Percentiles rank a stretch among this genome's conserved stretches.
These are phyloP conservation scores for Elysia crispata DNA, from an alignment of 2,888 invertebrate species.

Conservation along the genomic window DNA sequence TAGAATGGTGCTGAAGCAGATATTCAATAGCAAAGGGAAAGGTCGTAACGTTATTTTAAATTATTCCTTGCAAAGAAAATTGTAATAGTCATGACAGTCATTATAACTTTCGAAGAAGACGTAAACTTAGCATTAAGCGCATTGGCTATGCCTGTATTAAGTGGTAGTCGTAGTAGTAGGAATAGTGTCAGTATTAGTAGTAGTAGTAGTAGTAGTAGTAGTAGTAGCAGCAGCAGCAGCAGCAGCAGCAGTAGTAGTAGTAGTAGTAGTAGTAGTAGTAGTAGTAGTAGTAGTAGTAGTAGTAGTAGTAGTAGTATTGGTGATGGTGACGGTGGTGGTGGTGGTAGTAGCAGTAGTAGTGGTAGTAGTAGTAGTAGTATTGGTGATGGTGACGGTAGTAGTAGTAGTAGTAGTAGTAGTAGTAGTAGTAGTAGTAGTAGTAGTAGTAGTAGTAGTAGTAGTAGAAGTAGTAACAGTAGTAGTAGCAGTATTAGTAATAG, in stretches of 20 bases:
- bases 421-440: conserved; percentile 25
- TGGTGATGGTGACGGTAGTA: background rate
- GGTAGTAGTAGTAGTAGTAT: background rate
- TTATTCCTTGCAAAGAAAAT: too few species aligned
- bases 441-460: background rate
- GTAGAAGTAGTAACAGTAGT: background rate
- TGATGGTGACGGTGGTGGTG: conserved; percentile 26
- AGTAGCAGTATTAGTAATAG: background rate
- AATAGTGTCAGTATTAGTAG: background rate
- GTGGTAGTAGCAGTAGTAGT: background rate
- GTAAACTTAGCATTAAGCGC: too few species aligned
- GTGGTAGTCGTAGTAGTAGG: too few species aligned
- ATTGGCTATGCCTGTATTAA: too few species aligned
- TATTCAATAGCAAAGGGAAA: too few species aligned
- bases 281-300: conserved; percentile 39
- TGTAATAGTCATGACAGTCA: too few species aligned
- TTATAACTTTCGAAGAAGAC: too few species aligned
- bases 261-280: conserved; percentile 38
- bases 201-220: background rate
- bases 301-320: conserved; percentile 33
- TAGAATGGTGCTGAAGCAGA: too few species aligned
- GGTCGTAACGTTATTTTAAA: too few species aligned
- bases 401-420: background rate
- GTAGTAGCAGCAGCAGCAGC: background rate
- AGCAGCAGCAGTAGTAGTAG: conserved; percentile 36